Conservation (phyloP, 92 coral and sea anemone species). For the Zoanthus sansibaricus region DNA sequence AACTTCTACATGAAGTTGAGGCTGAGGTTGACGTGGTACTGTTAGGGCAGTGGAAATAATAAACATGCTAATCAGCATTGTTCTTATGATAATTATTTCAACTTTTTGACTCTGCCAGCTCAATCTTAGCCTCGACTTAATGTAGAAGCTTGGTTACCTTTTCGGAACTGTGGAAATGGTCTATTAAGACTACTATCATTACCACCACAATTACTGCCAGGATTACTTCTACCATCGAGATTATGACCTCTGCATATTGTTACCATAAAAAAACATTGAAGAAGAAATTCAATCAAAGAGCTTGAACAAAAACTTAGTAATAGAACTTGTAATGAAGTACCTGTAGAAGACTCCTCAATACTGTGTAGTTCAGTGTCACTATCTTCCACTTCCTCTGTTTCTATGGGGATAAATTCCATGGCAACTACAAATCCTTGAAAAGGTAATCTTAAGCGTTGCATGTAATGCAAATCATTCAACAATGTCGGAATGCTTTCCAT, state of each 20-base stretch:
- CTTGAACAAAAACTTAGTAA: neutral
- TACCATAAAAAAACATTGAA: neutral
- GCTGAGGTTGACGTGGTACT: too few species aligned
- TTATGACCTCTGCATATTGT: neutral
- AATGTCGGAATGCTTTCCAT: conserved; percentile 57
- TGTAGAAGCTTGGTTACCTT: too few species aligned
- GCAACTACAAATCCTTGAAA: conserved; percentile 69
- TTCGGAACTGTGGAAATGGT: too few species aligned
- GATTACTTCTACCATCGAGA: neutral
- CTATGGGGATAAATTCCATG: conserved; percentile 62
- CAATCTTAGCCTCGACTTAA: too few species aligned
- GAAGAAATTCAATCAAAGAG: neutral
- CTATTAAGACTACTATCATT: neutral
- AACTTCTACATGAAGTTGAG: too few species aligned
- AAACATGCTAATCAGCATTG: too few species aligned
- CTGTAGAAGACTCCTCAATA: neutral
- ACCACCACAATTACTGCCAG: neutral
- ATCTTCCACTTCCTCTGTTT: conserved; percentile 8
- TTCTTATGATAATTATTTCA: too few species aligned
- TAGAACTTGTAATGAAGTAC: neutral
- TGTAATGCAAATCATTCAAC: conserved; percentile 54
- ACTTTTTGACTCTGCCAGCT: too few species aligned
- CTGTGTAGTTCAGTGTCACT: neutral
- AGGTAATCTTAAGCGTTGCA: conserved; percentile 47
- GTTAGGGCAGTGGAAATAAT: too few species aligned